Evolutionary conservation across 2,113 vertebrate genomes (phyloP).

Genomic region (Python bivittatus): DNA sequence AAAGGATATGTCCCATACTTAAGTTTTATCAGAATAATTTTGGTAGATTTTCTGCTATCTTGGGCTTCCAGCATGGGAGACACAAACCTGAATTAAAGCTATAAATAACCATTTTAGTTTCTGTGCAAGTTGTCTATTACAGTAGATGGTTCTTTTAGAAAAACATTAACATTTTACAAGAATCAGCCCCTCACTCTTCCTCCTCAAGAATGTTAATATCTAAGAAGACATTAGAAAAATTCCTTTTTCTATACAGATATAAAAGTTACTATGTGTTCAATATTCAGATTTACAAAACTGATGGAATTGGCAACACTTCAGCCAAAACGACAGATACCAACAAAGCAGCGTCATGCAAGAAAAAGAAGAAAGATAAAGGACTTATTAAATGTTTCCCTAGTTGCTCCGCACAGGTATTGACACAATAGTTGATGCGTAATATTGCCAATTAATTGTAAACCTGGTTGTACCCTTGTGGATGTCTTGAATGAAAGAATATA

Average conservation of each 20-base stretch:
- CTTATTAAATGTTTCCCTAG: conserved; percentile 79
- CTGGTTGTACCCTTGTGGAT: neutral
- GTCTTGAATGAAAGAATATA: neutral
- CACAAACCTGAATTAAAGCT: neutral
- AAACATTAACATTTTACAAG: neutral
- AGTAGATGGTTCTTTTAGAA: neutral
- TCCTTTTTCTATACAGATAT: neutral
- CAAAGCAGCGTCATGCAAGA: conserved; percentile 81
- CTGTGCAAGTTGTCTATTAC: neutral
- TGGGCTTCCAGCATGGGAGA: neutral
- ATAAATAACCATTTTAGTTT: neutral
- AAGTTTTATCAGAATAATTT: neutral
- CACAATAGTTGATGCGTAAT: neutral
- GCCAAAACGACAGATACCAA: conserved; percentile 85
- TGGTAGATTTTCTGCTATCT: neutral
- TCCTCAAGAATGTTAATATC: neutral
- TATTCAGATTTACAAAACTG: conserved; percentile 85
- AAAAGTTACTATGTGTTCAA: conserved; percentile 1
- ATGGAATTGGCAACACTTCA: conserved; percentile 92
- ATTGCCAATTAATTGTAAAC: neutral
- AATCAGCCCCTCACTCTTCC: neutral
- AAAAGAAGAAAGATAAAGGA: conserved; percentile 94
- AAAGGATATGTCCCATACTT: neutral
- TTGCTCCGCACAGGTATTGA: conserved; percentile 82
- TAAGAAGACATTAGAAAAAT: neutral